Conservation (phyloP, 2,113 vertebrate genomes). For the Myrmophylax atrothorax region DNA sequence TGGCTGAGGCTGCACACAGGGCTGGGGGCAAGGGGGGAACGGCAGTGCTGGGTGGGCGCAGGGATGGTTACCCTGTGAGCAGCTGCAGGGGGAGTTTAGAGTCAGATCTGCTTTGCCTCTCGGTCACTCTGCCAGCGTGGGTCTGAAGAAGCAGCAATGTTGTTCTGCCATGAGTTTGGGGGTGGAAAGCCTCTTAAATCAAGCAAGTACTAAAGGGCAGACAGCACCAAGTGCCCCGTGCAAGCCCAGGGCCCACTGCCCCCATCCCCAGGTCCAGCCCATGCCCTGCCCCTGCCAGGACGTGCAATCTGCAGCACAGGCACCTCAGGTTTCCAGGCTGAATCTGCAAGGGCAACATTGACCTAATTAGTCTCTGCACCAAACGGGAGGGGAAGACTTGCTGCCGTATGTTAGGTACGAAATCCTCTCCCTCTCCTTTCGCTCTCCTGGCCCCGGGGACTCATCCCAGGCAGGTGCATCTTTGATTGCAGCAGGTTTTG, state of each 20-base stretch:
- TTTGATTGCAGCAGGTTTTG: slow-evolving; percentile 52
- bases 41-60: background rate
- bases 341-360: background rate
- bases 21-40: background rate
- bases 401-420: background rate
- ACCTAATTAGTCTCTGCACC: slow-evolving; percentile 51
- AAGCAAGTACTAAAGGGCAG: background rate
- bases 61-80: accelerated
- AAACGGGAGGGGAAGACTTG: background rate
- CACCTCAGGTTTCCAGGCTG: background rate
- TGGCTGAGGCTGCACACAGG: background rate
- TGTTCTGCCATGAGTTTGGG: background rate
- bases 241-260: background rate
- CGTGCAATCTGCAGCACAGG: background rate
- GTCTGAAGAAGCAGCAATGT: background rate
- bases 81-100: background rate
- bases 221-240: background rate
- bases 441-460: slow-evolving; percentile 23
- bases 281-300: background rate
- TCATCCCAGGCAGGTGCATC: slow-evolving; percentile 41
- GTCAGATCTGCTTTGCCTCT: background rate
- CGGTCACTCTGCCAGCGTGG: background rate
- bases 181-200: background rate
- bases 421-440: background rate
- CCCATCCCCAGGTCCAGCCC: accelerated